Evolutionary conservation across 2,888 invertebrate species (phyloP).

Genomic region (Agonopterix arenella): DNA sequence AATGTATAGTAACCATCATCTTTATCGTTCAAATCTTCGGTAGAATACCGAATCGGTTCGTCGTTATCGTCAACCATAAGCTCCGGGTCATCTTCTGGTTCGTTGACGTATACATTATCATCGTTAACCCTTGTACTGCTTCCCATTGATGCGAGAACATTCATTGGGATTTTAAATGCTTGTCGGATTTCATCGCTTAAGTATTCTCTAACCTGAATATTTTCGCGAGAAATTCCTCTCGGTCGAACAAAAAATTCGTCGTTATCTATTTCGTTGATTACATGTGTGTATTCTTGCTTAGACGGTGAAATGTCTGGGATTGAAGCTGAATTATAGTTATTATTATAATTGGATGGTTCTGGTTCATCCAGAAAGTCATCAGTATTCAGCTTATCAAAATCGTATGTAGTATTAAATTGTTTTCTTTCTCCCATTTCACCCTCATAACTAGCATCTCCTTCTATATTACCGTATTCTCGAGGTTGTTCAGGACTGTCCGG

Average conservation of each 20-base stretch:
- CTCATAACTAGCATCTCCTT: constrained; percentile 36
- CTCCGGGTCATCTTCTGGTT: constrained; percentile 56
- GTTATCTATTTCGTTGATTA: constrained; percentile 89
- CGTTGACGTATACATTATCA: constrained; percentile 52
- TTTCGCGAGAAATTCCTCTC: constrained; percentile 88
- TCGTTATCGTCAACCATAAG: constrained; percentile 52
- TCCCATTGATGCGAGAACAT: constrained; percentile 80
- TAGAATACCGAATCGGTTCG: constrained; percentile 50
- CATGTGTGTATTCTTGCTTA: constrained; percentile 64
- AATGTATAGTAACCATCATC: constrained; percentile 74
- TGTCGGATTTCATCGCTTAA: constrained; percentile 88
- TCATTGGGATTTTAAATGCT: constrained; percentile 82
- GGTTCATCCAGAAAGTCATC: constrained; percentile 71
- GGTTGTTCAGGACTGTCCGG: constrained; percentile 61
- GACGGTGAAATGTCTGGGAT: constrained; percentile 53
- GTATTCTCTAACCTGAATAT: constrained; percentile 87
- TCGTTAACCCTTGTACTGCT: constrained; percentile 42
- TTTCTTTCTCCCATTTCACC: constrained; percentile 56
- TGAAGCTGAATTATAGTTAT: constrained; percentile 36
- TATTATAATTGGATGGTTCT: constrained; percentile 32
- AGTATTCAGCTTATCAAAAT: constrained; percentile 75
- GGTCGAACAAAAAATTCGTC: constrained; percentile 92
- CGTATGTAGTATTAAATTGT: constrained; percentile 56
- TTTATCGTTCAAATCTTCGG: constrained; percentile 62
- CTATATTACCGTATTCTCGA: constrained; percentile 66